Evolutionary conservation across 2,113 vertebrate genomes (phyloP), one percentile per base, ranked within the genome.

Genomic region (Numida meleagris): DNA sequence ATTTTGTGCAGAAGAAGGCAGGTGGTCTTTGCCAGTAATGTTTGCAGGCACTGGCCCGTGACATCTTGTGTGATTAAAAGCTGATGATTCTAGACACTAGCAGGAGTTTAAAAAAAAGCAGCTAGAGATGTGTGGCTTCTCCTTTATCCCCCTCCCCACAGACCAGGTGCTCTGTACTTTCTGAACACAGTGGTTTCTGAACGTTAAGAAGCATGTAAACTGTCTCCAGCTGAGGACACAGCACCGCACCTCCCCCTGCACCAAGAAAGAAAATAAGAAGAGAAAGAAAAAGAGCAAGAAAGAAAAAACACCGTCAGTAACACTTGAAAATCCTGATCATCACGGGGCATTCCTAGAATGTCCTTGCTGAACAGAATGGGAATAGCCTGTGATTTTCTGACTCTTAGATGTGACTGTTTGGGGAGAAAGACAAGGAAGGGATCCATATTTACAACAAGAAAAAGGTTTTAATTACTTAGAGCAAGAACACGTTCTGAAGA

Each of bases 401-500:
- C 83, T 93, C 57, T 86, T 61, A 55, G 48, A 43, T 36, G 20
- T 43, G 67, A 77, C 36, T 68, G 31, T 88, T 86, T 68, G 63
- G 16, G 9, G 71, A 90, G 73, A 70, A 92, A 83, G 77, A 61
- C 83, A 61, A 80, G 72, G 78, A 95, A 89, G 40, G 94, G 89
- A 85, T 89, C 75, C 1, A 1, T 72, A 43, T 57, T 77, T 77
- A 27, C 0, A 1, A 73, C 70, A 46, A 85, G 83, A 84, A 84
- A 89, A 91, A 40, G 61, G 57, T 89, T 96, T 95, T 82, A 95
- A 87, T 94, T 95, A 92, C 94, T 94, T 94, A 84, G 80, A 92
- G 91, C 90, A 87, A 90, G 80, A 93, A 72, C 88, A 94, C 86
- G 81, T 94, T 95, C 95, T 90, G 95, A 95, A 96, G 95, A 97